Conservation (phyloP, 2,113 vertebrate species). For the Montifringilla adamsi region DNA sequence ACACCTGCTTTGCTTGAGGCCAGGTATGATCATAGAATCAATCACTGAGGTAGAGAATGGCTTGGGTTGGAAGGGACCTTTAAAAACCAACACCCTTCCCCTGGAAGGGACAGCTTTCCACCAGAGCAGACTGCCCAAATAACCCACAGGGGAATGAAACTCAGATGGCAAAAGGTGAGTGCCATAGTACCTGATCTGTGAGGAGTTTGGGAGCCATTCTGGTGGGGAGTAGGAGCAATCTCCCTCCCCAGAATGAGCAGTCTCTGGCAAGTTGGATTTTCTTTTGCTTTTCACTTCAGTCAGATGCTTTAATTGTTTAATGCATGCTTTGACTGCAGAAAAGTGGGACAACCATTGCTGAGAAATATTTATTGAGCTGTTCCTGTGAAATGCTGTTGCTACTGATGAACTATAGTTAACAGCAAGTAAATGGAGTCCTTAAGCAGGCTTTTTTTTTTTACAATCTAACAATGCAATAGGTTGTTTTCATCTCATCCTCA, state of each 20-base stretch:
- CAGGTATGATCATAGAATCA: not conserved
- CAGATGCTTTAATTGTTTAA: not conserved
- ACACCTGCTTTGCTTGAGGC: not conserved
- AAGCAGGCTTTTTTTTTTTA: not conserved
- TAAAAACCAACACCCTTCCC: not conserved
- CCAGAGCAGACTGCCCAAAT: not conserved
- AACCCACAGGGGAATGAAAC: not conserved
- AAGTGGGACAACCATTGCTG: not conserved
- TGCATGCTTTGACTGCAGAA: not conserved
- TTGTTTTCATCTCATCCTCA: not conserved
- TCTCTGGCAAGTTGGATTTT: not conserved
- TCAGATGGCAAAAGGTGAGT: not conserved
- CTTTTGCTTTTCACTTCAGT: not conserved
- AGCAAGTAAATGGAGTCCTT: not conserved
- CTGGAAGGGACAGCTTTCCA: not conserved
- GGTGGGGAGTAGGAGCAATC: not conserved
- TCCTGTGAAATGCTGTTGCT: not conserved
- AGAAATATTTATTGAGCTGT: not conserved
- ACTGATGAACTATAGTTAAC: not conserved
- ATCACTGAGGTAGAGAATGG: not conserved
- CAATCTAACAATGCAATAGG: not conserved
- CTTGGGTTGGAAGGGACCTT: not conserved
- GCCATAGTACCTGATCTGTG: not conserved
- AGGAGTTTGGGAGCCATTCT: not conserved
- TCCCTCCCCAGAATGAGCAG: not conserved